A percentile compares a stretch with the other conserved stretches of the same genome.
Conservation (phyloP, 2,888 invertebrate species). For the Epistrophella euchroma region DNA sequence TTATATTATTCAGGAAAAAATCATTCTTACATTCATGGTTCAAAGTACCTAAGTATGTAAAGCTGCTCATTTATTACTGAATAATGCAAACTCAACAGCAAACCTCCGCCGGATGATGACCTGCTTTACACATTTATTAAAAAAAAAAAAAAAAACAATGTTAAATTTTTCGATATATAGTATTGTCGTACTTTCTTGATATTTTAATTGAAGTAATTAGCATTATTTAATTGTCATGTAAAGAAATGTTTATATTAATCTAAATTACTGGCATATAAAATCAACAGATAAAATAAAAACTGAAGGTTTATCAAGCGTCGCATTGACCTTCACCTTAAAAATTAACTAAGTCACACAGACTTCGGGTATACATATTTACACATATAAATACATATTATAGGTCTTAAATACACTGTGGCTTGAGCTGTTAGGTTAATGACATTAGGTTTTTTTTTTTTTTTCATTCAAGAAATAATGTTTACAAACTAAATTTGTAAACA, state of each 20-base stretch:
- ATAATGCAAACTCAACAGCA: neutral
- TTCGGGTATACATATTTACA: neutral
- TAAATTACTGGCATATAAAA: neutral
- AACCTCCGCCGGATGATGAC: neutral
- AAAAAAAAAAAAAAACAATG: neutral
- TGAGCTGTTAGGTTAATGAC: conserved; percentile 16
- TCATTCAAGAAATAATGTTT: conserved; percentile 10
- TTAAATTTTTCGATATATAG: neutral
- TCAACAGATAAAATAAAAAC: too few relatives aligned
- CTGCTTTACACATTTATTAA: neutral
- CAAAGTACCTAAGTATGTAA: too few relatives aligned
- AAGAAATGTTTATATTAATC: conserved; percentile 4
- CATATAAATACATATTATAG: neutral
- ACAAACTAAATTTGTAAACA: conserved; percentile 14
- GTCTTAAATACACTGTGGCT: neutral
- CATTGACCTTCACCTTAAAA: conserved; percentile 19
- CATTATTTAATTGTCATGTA: neutral
- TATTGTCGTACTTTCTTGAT: neutral
- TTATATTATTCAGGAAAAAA: too few relatives aligned
- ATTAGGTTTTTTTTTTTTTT: neutral
- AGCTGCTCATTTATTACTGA: neutral
- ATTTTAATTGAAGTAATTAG: neutral
- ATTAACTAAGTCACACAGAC: neutral
- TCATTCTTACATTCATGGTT: too few relatives aligned
- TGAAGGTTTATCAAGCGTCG: neutral